Percentiles rank a stretch among this genome's conserved stretches.
These are phyloP conservation scores for Polypterus bichir DNA, from an alignment of 2,113 vertebrate species.

Conservation along the genomic window DNA sequence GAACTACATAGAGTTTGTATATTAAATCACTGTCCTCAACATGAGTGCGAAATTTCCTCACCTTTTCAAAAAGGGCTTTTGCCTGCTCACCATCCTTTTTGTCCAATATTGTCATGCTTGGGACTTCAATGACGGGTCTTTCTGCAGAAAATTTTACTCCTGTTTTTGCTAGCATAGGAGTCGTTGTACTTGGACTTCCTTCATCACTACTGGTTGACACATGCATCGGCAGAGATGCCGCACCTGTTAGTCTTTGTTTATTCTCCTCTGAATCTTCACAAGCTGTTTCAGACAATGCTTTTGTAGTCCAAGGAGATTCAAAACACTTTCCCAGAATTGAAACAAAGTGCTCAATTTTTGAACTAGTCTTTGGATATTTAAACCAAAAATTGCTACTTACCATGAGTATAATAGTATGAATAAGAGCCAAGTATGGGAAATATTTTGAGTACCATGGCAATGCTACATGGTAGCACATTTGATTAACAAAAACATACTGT, in stretches of 20 bases:
- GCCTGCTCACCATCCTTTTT: conserved; percentile 97
- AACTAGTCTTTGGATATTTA: conserved; percentile 96
- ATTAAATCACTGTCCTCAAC: conserved; percentile 95
- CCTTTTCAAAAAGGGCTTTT: conserved; percentile 94
- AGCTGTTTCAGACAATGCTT: conserved; percentile 87
- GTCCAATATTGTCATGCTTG: conserved; percentile 89
- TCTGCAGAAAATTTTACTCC: conserved; percentile 86
- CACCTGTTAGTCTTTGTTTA: conserved; percentile 80
- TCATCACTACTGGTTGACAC: conserved; percentile 91
- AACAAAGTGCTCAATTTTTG: conserved; percentile 96
- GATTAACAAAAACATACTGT: conserved; percentile 97
- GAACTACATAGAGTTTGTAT: conserved; percentile 87
- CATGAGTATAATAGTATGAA: conserved; percentile 94
- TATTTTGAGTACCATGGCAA: conserved; percentile 98
- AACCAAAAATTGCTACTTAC: conserved; percentile 99
- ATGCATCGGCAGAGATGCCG: conserved; percentile 78
- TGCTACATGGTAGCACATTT: conserved; percentile 96
- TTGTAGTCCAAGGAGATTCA: conserved; percentile 96
- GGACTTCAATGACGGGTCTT: conserved; percentile 81
- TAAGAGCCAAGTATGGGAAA: conserved; percentile 93
- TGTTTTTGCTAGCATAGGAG: conserved; percentile 77
- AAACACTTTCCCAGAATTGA: conserved; percentile 95
- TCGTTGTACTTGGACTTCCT: conserved; percentile 80
- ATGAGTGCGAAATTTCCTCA: conserved; percentile 85
- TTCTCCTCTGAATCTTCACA: conserved; percentile 96